Evolutionary conservation across 1,140 invertebrate species (phyloP), one percentile per base, ranked within the genome.

Genomic region (Papilio dardanus): DNA sequence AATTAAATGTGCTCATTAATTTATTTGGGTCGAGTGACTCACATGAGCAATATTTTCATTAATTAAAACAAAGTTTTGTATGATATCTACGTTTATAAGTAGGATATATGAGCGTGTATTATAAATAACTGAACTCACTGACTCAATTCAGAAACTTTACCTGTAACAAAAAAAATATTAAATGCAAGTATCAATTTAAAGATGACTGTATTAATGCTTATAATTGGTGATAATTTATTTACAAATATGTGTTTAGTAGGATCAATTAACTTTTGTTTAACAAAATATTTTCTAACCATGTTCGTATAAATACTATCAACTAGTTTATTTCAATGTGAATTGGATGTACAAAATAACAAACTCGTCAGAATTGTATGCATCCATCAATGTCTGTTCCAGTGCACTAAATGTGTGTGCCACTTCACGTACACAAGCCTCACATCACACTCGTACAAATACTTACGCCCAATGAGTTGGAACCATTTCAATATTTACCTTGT

Each of bases 401-500:
- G n/a, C 28, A 33, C 46, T 6, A 14, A 50, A 46, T 73, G 46
- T 66, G 74, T n/a, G 35, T 67, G 58, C n/a, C 19, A 30, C 10
- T 68, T 69, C 28, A 75, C 28, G 42, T 2, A 35, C 31, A 62
- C 28, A 14, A 12, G 24, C 65, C 50, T 16, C 19, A 42, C 30
- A 6, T 71, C 46, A 68, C 73, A 66, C 30, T 50, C 79, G 65
- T 76, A 37, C 69, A 77, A 68, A 75, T 75, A 77, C 76, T 74
- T 77, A 71, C 66, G 76, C 62, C 71, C 74, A 79, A 77, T 79
- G 74, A 79, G 68, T 58, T 46, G 54, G 73, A 73, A 37, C 46
- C 78, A 71, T 69, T 77, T 75, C 69, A 77, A 80, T 80, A 76
- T 80, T 80, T 80, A 75, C 74, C 46, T 75, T 71, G 67, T 68